phyloP scores from a whole-genome alignment of 2,797 vertebrate genomes.

The Tapirus indicus region DNA sequence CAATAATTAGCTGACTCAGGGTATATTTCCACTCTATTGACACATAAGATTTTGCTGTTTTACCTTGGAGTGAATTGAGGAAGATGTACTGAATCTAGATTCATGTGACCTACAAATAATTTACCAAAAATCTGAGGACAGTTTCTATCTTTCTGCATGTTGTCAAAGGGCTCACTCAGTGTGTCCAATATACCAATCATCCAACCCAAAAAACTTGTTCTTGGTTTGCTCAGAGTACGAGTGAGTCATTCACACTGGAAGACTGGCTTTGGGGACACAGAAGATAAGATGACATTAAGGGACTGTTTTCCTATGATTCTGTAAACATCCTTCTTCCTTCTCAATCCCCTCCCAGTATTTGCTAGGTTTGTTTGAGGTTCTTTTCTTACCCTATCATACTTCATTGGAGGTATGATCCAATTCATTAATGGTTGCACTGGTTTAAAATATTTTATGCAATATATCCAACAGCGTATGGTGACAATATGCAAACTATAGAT shows the following conservation, averaged over 20 bases:
- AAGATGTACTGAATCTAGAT: neutral
- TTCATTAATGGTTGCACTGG: neutral
- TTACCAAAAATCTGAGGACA: neutral
- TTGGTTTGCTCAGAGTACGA: neutral
- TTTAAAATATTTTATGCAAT: conserved; percentile 36
- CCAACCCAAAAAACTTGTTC: neutral
- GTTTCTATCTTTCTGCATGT: neutral
- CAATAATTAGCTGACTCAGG: neutral
- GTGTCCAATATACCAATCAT: neutral
- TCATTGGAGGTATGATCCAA: neutral
- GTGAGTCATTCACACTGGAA: conserved; percentile 38
- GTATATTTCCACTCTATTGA: neutral
- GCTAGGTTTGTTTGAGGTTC: neutral
- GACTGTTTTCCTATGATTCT: neutral
- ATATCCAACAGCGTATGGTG: neutral
- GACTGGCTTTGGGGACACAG: conserved; percentile 1
- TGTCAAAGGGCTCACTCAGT: neutral
- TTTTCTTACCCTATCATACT: neutral
- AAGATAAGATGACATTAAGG: conserved; percentile 60
- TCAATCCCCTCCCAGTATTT: neutral
- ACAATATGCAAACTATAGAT: conserved; percentile 11
- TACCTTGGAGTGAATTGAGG: neutral
- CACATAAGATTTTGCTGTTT: neutral
- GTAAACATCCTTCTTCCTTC: conserved; percentile 29
- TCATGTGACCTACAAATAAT: neutral